Conservation (phyloP, 2,113 vertebrate species). For the Morphnarchus princeps region DNA sequence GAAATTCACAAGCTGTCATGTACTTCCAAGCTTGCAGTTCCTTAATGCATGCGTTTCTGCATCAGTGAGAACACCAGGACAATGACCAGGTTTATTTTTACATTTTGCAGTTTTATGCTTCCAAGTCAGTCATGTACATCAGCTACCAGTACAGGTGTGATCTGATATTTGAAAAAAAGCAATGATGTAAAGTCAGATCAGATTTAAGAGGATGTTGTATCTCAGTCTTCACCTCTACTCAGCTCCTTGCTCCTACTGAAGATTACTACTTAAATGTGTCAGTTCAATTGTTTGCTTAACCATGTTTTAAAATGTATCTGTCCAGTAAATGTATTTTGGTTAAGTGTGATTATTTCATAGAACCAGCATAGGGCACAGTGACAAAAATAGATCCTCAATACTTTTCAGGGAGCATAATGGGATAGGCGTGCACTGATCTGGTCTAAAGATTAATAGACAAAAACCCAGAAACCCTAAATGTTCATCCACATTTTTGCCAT, state of each 20-base stretch:
- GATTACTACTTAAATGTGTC: background rate
- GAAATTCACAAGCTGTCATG: background rate
- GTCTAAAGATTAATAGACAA: background rate
- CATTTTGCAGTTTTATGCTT: background rate
- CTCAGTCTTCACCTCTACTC: background rate
- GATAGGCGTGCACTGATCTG: background rate
- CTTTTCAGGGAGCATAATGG: background rate
- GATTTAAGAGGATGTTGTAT: background rate
- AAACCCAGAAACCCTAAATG: accelerated
- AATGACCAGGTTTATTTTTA: background rate
- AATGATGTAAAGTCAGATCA: background rate
- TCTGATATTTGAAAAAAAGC: background rate
- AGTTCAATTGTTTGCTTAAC: background rate
- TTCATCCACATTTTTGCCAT: background rate
- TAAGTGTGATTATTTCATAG: background rate
- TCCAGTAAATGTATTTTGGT: background rate
- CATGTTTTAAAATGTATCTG: background rate
- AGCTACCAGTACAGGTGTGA: background rate
- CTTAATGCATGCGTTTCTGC: background rate
- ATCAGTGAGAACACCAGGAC: background rate
- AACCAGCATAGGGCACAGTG: background rate
- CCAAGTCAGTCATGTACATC: background rate
- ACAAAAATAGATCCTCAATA: background rate
- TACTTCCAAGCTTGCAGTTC: background rate
- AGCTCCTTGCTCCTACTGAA: background rate